phyloP scores from a whole-genome alignment of 2,888 invertebrate genomes.

The Trichogramma dendrolimi region DNA sequence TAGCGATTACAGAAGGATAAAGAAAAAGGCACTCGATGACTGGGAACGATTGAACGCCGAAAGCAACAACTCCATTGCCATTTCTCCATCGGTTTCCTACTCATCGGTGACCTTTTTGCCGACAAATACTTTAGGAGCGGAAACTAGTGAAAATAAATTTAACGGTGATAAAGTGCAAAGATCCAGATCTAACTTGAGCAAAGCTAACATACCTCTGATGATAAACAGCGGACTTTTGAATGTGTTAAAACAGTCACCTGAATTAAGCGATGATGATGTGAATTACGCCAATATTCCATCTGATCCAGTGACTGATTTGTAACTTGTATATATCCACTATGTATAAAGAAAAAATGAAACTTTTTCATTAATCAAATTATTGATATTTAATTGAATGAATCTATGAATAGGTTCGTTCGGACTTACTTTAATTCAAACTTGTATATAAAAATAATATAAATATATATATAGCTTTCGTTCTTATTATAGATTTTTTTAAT shows the following conservation, averaged over 20 bases:
- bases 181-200: slow-evolving; percentile 40
- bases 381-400: too few species aligned
- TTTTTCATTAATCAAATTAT: neutral
- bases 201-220: slow-evolving; percentile 47
- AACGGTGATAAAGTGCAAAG: slow-evolving; percentile 36
- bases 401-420: too few species aligned
- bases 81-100: slow-evolving; percentile 41
- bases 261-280: slow-evolving; percentile 39
- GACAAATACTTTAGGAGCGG: slow-evolving; percentile 28
- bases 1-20: slow-evolving; percentile 39
- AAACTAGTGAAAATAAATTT: slow-evolving; percentile 31
- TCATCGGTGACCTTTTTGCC: slow-evolving; percentile 42
- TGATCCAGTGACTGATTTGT: slow-evolving; percentile 40
- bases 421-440: too few species aligned
- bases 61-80: slow-evolving; percentile 37
- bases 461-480: too few species aligned
- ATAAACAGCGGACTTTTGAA: slow-evolving; percentile 47
- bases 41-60: slow-evolving; percentile 35
- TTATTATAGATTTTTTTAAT: too few species aligned
- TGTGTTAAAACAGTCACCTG: slow-evolving; percentile 42
- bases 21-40: slow-evolving; percentile 33
- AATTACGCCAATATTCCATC: slow-evolving; percentile 46
- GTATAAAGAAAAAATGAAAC: neutral
- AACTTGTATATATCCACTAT: slow-evolving; percentile 13
- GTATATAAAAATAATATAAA: too few species aligned